Base-by-base conservation (phyloP, 2,888 invertebrate species). In the Cryptocheilus praepositus region DNA sequence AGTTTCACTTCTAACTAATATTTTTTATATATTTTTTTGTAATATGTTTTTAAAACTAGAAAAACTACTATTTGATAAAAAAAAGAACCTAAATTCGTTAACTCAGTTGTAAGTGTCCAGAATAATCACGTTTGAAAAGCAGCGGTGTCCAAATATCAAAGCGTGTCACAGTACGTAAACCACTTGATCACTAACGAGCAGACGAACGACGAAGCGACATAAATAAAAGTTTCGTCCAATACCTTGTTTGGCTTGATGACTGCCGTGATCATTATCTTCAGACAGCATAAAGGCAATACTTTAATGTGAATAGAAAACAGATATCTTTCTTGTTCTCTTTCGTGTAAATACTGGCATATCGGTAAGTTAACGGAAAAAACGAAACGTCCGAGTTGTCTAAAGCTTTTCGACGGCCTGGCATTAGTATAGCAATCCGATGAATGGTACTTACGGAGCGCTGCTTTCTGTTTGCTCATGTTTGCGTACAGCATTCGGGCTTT, bases 401-500 rank as follows among this genome's bases (percentile, higher is more conserved):
- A 53, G 7, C 36, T 11, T 36, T 11, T 7, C 11, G 36, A 36
- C 36, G 13, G 1, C 36, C 36, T 11, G 36, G 4, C n/a, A 16
- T 7, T n/a, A 16, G 7, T 45, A 61, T 44, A 19, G 43, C 28
- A 28, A 67, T 43, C 15, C 43, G 11, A 58, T 11, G 51, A 21
- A 66, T 51, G 55, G 36, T 86, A 94, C 95, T 93, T 90, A 95
- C 95, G 95, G 83, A 93, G 90, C 80, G 93, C 93, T 59, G 93
- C 93, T 90, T 95, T 95, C 82, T 94, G 93, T 57, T 96, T 91
- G 71, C 93, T 93, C 90, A 95, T 92, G 83, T 94, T 93, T 59
- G 95, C 95, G 89, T 96, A 96, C 79, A 95, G 93, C 44, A 95
- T 94, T 46, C 96, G 91, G 0, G 94, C 95, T 81, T 95, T 94